These are phyloP conservation scores for Ageneiosus marmoratus DNA, from an alignment of 2,113 vertebrate genomes.

Conservation along the genomic window DNA sequence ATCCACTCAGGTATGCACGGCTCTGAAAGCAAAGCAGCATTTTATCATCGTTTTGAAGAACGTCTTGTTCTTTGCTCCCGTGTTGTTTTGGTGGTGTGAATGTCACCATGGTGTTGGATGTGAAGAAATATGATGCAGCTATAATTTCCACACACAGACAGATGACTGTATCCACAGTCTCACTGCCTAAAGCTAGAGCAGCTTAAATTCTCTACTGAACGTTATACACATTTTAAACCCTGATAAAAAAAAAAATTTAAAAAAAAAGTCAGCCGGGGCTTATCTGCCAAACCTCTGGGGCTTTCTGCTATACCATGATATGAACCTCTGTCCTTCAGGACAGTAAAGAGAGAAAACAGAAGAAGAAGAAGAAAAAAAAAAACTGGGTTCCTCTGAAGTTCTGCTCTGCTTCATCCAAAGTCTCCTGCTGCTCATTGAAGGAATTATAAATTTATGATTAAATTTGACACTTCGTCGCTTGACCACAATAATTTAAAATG, in stretches of 20 bases:
- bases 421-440: neutral
- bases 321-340: slow-evolving; percentile 7
- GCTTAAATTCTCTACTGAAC: neutral
- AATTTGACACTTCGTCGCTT: neutral
- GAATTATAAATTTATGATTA: neutral
- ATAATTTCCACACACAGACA: neutral
- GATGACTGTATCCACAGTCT: neutral
- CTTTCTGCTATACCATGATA: slow-evolving; percentile 23
- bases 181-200: neutral
- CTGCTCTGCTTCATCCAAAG: neutral
- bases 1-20: neutral
- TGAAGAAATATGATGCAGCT: neutral
- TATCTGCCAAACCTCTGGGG: slow-evolving; percentile 16
- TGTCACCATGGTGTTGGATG: neutral
- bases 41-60: neutral
- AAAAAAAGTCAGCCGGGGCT: neutral
- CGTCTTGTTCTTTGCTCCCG: neutral
- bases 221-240: neutral
- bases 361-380: neutral
- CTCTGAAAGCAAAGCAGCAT: neutral
- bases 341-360: neutral
- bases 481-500: neutral
- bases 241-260: neutral
- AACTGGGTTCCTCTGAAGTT: neutral
- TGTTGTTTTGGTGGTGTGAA: neutral